Percentiles rank a stretch among this genome's conserved stretches.
Evolutionary conservation across 2,888 invertebrate genomes (phyloP).

Genomic region (Atrina japonica): DNA sequence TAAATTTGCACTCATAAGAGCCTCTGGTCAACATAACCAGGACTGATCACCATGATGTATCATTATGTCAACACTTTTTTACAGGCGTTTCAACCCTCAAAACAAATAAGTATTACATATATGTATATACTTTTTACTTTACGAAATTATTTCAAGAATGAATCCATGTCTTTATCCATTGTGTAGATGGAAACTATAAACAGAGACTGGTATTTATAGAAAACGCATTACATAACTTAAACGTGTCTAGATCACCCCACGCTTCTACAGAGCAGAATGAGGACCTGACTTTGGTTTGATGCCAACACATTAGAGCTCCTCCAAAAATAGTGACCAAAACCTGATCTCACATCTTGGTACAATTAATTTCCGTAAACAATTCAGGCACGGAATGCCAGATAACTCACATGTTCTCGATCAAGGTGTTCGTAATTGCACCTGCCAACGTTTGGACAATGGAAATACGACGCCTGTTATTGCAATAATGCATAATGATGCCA

Average conservation of each 20-base stretch:
- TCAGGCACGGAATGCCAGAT: constrained; percentile 4
- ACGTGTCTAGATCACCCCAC: not conserved
- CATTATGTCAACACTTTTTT: no score
- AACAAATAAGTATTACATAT: no score
- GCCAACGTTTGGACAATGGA: constrained; percentile 6
- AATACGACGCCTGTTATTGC: no score
- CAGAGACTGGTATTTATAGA: constrained; percentile 1
- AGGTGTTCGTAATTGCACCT: not conserved
- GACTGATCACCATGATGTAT: no score
- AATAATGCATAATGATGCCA: not conserved
- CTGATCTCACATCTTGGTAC: not conserved
- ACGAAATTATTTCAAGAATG: no score
- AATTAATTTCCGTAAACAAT: constrained; percentile 6
- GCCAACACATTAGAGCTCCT: constrained; percentile 2
- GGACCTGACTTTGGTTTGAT: not conserved
- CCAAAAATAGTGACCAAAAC: constrained; percentile 18
- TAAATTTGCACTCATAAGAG: no score
- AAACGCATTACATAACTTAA: constrained; percentile 6
- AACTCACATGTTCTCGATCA: not conserved
- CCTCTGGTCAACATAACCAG: no score
- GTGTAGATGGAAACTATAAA: no score
- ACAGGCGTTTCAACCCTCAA: no score
- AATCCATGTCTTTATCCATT: no score
- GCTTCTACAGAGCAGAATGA: not conserved
- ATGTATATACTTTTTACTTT: no score